Base-by-base conservation (phyloP, 1,140 invertebrate genomes). In the Brachionus paranguensis region DNA sequence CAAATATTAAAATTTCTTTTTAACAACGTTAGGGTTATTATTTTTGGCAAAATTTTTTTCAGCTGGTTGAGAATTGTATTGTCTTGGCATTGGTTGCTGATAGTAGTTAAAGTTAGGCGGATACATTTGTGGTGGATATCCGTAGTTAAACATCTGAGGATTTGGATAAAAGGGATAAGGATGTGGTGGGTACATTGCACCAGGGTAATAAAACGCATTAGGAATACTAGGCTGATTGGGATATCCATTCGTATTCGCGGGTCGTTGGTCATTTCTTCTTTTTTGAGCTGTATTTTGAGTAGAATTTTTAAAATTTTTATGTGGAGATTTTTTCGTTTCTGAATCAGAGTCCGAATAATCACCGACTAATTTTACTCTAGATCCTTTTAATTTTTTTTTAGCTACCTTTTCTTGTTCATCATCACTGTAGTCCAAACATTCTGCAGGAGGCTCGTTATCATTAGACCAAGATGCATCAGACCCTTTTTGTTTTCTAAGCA, bases 401-500 rank as follows among this genome's bases (percentile, higher is more conserved):
- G 17, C 81, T 11, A 60, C 1, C 11, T 68, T 68, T 70, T 83
- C 81, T 70, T 83, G 81, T 68, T 83, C 81, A 47, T 83, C 81
- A 83, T 83, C 81, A 55, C 81, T 83, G 12, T 70, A 83, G 17
- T 83, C 81, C 12, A 83, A 37, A 68, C 24, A 87, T 85, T 87
- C 91, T 1, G 89, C 87, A 2, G 95, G 95, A 43, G 93, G 92
- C 88, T 97, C 95, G 64, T 93, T 91, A 87, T 95, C 93, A 86
- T 94, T 91, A 87, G 93, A 91, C 93, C 94, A 95, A 5, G 93
- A 93, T 4, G 94, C 93, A 91, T 96, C 95, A 12, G 92, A 93
- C 4, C 93, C 94, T 90, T 93, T 94, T 50, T 92, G 88, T 88
- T 74, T 86, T 85, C 92, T 93, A 87, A 95, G 90, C 78, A 93